Conservation (phyloP, 2,113 vertebrate genomes). For the Colaptes auratus region DNA sequence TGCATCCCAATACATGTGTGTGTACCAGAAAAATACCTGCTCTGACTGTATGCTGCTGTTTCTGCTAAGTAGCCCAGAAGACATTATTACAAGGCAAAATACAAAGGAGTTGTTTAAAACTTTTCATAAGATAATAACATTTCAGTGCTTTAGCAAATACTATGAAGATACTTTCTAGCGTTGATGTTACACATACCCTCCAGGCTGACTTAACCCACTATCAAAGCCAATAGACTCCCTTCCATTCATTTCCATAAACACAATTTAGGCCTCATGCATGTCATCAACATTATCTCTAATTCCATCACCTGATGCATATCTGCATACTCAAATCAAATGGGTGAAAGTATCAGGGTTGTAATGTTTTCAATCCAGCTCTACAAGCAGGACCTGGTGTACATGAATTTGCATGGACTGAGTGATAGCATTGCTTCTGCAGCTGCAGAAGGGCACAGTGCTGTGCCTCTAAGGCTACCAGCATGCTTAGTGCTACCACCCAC, state of each 20-base stretch:
- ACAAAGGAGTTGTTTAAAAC: slow-evolving; percentile 49
- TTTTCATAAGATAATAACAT: slow-evolving; percentile 34
- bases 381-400: background rate
- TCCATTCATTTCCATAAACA: background rate
- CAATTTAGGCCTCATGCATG: background rate
- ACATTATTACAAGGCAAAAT: slow-evolving; percentile 52
- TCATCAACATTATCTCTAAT: slow-evolving; percentile 46
- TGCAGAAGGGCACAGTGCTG: background rate
- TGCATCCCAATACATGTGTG: background rate
- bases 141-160: slow-evolving; percentile 52
- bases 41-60: slow-evolving; percentile 53
- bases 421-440: background rate
- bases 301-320: slow-evolving; percentile 8
- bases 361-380: background rate
- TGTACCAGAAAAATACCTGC: slow-evolving; percentile 56
- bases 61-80: slow-evolving; percentile 40
- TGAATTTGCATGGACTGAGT: background rate
- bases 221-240: background rate
- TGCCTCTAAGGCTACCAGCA: background rate
- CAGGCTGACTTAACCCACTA: background rate
- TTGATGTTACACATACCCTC: background rate
- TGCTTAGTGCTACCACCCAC: background rate
- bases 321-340: slow-evolving; percentile 31
- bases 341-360: background rate
- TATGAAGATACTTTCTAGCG: slow-evolving; percentile 38